Conservation (phyloP, 2,113 vertebrate species). For the Zonotrichia leucophrys region DNA sequence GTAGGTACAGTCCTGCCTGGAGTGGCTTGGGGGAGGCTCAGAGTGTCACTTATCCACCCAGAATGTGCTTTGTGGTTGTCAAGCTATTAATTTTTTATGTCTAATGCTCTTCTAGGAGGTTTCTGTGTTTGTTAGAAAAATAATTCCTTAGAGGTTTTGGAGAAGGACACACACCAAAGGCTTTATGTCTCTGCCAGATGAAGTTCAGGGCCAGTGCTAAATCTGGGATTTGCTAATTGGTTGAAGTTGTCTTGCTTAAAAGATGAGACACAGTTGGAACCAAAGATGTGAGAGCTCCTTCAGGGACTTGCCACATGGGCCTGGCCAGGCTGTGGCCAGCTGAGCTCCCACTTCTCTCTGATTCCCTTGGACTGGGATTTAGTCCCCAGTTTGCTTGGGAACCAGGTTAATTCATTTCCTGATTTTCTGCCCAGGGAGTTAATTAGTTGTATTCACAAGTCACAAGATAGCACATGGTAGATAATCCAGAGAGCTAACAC, state of each 20-base stretch:
- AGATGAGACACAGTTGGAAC: background rate
- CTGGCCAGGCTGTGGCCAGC: background rate
- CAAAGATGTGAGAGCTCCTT: background rate
- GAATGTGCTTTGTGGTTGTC: background rate
- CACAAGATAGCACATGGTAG: background rate
- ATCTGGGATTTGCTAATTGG: background rate
- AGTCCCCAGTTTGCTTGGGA: background rate
- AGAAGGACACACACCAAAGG: background rate
- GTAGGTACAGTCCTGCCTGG: slow-evolving; percentile 66
- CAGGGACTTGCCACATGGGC: background rate
- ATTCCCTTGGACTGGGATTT: background rate
- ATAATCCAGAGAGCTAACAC: background rate
- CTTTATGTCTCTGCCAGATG: background rate
- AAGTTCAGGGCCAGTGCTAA: background rate
- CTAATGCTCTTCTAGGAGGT: background rate
- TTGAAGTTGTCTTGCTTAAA: background rate
- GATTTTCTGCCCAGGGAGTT: background rate
- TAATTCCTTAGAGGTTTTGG: background rate
- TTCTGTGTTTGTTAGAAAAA: background rate
- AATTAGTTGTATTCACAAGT: background rate
- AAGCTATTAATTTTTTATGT: background rate
- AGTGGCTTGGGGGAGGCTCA: background rate
- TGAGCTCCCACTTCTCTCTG: background rate
- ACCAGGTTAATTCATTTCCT: background rate
- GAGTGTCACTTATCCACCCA: background rate